Conservation (phyloP, 2,888 invertebrate species). For the Limnephilus auricula region DNA sequence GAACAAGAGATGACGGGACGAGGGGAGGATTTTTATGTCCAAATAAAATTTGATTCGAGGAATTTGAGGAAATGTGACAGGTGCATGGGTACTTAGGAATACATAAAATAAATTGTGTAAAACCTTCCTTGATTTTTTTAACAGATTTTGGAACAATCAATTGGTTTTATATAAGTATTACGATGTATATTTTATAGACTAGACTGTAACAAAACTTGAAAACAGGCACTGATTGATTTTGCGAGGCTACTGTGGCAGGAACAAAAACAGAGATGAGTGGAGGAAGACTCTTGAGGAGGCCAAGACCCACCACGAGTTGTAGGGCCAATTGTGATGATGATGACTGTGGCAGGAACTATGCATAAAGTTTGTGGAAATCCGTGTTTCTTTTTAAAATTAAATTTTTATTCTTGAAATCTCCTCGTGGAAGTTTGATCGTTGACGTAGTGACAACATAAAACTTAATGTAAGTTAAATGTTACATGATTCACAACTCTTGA, state of each 20-base stretch:
- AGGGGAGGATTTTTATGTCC: slow-evolving; percentile 39
- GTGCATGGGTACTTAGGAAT: slow-evolving; percentile 32
- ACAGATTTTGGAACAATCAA: background rate
- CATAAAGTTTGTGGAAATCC: background rate
- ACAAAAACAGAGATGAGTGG: too few relatives aligned
- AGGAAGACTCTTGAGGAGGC: too few relatives aligned
- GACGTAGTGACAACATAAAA: background rate
- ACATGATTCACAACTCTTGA: too few relatives aligned
- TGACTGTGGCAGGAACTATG: background rate
- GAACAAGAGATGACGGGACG: slow-evolving; percentile 31
- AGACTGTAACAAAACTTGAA: background rate
- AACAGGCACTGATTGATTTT: background rate
- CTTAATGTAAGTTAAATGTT: too few relatives aligned
- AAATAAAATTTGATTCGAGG: slow-evolving; percentile 41
- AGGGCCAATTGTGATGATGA: too few relatives aligned
- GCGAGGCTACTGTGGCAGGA: background rate
- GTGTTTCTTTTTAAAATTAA: too few relatives aligned
- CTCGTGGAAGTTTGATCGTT: background rate
- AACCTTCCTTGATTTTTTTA: background rate
- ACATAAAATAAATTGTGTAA: background rate
- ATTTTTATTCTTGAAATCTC: background rate
- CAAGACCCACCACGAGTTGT: too few relatives aligned
- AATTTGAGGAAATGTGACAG: slow-evolving; percentile 35
- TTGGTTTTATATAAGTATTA: background rate
- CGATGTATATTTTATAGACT: background rate